Percentiles rank a stretch among this genome's conserved stretches.
phyloP scores from a whole-genome alignment of 1,140 invertebrate genomes.

The Heterodera schachtii region DNA sequence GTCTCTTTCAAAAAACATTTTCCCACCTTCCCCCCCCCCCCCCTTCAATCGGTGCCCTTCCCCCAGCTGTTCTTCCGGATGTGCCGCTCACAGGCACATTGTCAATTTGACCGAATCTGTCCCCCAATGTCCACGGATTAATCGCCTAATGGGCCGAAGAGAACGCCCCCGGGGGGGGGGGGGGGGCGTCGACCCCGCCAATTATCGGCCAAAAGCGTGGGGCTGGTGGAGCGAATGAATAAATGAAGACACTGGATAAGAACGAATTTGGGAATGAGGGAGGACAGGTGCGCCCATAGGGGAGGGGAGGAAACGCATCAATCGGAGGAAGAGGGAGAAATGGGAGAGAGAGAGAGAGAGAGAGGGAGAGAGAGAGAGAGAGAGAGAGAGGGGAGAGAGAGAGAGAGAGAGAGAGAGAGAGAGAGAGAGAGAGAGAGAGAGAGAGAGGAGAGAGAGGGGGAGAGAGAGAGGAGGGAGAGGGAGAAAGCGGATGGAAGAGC shows the following conservation, averaged over 20 bases:
- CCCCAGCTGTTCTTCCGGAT: background rate
- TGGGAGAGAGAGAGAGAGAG: too few relatives aligned
- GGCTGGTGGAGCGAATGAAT: background rate
- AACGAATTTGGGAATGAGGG: background rate
- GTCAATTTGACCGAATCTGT: conserved; percentile 8
- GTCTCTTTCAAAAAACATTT: background rate
- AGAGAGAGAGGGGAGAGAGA: too few relatives aligned
- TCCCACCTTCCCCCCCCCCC: too few relatives aligned
- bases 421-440: too few relatives aligned
- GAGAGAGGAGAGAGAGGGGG: too few relatives aligned
- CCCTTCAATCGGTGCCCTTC: background rate
- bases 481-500: too few relatives aligned
- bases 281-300: background rate
- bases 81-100: background rate
- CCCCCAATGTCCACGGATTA: conserved; percentile 10
- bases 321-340: background rate
- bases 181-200: background rate
- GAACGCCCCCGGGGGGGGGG: background rate
- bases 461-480: too few relatives aligned
- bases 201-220: conserved; percentile 9
- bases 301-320: background rate
- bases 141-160: conserved; percentile 14
- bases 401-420: too few relatives aligned
- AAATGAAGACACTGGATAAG: background rate
- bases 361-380: too few relatives aligned